Base-by-base conservation (phyloP, 2,113 vertebrate species). In the Pheucticus melanocephalus region DNA sequence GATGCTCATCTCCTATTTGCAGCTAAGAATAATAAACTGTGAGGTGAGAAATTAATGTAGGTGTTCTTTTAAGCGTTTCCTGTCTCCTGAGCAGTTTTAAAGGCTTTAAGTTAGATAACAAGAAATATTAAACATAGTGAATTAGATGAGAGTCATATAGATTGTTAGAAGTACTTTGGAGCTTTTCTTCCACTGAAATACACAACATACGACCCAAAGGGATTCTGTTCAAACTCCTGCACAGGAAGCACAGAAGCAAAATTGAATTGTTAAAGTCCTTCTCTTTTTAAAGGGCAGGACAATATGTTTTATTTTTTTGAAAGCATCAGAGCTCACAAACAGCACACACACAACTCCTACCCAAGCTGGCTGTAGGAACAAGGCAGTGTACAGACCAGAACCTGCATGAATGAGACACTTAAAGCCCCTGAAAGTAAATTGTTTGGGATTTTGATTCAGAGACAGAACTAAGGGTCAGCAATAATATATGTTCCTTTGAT, bases 161-260 rank as follows among this genome's bases (percentile, higher is more conserved):
- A 81, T 47, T 27, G 44, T 37, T 78, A 12, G 44, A 94, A 82
- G 24, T 20, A 87, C 33, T 88, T 54, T 8, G 2, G 45, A 85
- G 59, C 35, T 65, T 72, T 50, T 53, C 59, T 88, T 73, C 64
- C 33, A 50, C 53, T 80, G 40, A 93, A 75, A 88, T 61, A 48
- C 25, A n/a, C 0, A 4, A 93, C 31, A 6, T 13, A 33, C 1
- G 2, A n/a, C n/a, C 59, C 66, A 69, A 18, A 64, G 30, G 23
- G 51, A 79, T 59, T 69, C 75, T 71, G 16, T 42, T 90, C 45
- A 63, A 83, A 35, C 30, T 78, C 39, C 48, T 63, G 64, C 17
- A 61, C 17, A 78, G 40, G 53, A 45, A 53, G 20, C 18, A 45
- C 5, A 57, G 71, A 50, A 95, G 42, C 44, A 11, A 80, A 92